Base-by-base conservation (phyloP, 1,140 invertebrate species). In the Heliothis virescens region DNA sequence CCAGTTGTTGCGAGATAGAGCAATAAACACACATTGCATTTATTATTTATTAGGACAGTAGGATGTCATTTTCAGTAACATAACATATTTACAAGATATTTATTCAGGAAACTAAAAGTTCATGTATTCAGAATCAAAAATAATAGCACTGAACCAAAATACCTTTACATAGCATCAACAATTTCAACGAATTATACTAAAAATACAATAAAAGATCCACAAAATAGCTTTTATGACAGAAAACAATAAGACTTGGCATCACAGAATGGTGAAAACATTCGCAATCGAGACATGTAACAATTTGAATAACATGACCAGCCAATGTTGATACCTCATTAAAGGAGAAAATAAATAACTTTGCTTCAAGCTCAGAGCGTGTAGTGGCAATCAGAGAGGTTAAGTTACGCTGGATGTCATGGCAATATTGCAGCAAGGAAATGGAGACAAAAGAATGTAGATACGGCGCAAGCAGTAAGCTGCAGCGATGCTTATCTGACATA, bases 381-480 rank as follows among this genome's bases (percentile, higher is more conserved):
- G 76, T 79, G 60, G 75, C 75, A 82, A 79, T 75, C 75, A 79
- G 29, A 12, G 75, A 21, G 80, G 69, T 82, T 69, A 74, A 82
- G 69, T 82, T 82, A 82, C 26, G 53, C 62, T 82, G 80, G 80
- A 79, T 79, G 69, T 77, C 75, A 82, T 74, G 41, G 71, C 60
- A 75, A 82, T 79, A 82, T 79, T 79, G 76, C 80, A 74, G 76
- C 50, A 74, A 74, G 60, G 69, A 78, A 82, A 79, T 74, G 72
- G 71, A 74, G 77, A 81, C 79, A 81, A 81, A 77, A 73, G 79
- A 72, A 71, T n/a, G 13, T 41, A 47, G 29, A 53, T 41, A 15
- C 26, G 55, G 80, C 41, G 50, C n/a, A 73, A 63, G 15, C 47
- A 57, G 52, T 75, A 41, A 80, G 72, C 29, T 47, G 41, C 1